A percentile compares a stretch with the other conserved stretches of the same genome.
These are phyloP conservation scores for Mustela lutreola DNA, from an alignment of 2,113 vertebrate genomes.

Conservation along the genomic window DNA sequence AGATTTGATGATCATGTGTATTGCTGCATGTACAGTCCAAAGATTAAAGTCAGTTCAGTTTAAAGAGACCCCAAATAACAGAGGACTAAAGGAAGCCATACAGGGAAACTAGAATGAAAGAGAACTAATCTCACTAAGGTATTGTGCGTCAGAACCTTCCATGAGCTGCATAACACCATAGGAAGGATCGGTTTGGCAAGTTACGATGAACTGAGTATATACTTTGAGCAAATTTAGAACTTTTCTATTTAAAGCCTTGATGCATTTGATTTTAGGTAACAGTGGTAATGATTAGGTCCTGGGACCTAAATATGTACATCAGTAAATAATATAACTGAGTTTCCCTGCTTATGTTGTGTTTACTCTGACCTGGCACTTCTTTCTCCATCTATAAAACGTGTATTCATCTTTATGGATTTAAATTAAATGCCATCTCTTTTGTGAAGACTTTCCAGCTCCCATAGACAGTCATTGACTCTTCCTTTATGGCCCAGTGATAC, in stretches of 20 bases:
- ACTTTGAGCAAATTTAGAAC: background rate
- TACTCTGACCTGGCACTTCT: background rate
- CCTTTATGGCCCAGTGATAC: background rate
- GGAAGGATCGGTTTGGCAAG: conserved; percentile 6
- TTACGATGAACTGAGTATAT: background rate
- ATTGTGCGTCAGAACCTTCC: conserved; percentile 17
- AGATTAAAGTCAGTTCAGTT: conserved; percentile 72
- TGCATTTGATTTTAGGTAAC: conserved; percentile 11
- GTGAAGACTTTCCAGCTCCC: background rate
- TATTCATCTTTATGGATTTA: background rate
- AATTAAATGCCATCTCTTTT: conserved; percentile 53
- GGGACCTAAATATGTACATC: background rate
- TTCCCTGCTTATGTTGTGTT: background rate
- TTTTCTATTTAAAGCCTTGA: background rate
- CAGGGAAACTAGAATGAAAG: background rate
- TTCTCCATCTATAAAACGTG: background rate
- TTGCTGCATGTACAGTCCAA: conserved; percentile 48
- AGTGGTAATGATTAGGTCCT: conserved; percentile 19
- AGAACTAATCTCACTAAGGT: conserved; percentile 53
- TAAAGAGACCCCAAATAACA: conserved; percentile 60
- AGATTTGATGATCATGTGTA: conserved; percentile 29
- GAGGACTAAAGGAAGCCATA: conserved; percentile 52
- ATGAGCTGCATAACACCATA: background rate
- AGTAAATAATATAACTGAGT: background rate
- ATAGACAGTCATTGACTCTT: background rate